phyloP scores from a whole-genome alignment of 2,888 invertebrate genomes.

The Macrophya alboannulata region DNA sequence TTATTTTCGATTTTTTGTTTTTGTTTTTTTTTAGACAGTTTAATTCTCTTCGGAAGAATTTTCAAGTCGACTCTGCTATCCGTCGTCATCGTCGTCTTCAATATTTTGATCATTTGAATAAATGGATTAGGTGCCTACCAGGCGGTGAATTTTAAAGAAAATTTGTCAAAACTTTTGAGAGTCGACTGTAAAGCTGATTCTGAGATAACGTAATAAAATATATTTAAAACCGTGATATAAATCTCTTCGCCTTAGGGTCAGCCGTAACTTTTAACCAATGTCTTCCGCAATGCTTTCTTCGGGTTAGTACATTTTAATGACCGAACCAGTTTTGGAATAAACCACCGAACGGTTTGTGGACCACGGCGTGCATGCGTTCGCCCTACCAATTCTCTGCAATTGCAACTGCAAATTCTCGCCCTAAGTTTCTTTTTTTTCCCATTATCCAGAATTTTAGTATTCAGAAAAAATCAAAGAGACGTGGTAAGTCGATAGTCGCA shows the following conservation, averaged over 20 bases:
- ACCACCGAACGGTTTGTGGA: background rate
- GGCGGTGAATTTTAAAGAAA: background rate
- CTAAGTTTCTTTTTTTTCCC: background rate
- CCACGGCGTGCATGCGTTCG: background rate
- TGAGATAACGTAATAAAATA: conserved; percentile 9
- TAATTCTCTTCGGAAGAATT: too few relatives aligned
- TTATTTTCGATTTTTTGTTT: too few relatives aligned
- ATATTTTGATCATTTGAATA: background rate
- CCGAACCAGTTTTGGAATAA: conserved; percentile 16
- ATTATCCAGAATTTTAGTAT: too few relatives aligned
- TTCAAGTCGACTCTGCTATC: too few relatives aligned
- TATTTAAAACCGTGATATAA: background rate
- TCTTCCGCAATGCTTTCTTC: background rate
- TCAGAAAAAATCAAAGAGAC: too few relatives aligned
- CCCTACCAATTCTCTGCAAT: background rate
- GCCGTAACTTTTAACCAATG: background rate
- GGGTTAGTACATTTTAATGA: conserved; percentile 30
- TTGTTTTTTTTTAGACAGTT: too few relatives aligned
- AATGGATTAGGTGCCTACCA: background rate
- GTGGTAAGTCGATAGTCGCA: too few relatives aligned
- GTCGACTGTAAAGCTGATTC: background rate
- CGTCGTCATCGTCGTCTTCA: too few relatives aligned
- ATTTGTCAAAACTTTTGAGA: background rate
- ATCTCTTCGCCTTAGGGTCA: background rate
- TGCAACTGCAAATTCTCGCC: background rate